phyloP scores from a whole-genome alignment of 2,113 vertebrate genomes.

The Mesoclemmys tuberculata region DNA sequence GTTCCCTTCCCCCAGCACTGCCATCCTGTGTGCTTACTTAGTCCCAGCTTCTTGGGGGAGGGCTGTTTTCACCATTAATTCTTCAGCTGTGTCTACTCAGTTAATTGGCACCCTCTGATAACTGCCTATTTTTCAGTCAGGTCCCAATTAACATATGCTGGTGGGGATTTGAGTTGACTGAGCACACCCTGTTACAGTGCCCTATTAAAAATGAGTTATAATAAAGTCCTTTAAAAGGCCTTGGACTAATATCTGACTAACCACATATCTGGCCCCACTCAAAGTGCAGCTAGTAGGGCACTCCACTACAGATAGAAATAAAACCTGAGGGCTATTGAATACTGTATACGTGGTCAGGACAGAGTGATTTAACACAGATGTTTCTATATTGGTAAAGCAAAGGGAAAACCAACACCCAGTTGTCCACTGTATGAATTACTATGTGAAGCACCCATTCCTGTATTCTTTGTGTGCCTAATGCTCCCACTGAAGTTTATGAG shows the following conservation, averaged over 20 bases:
- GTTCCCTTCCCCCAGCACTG: not conserved
- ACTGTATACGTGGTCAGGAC: not conserved
- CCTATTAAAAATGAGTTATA: not conserved
- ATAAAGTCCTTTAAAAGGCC: slow-evolving; percentile 30
- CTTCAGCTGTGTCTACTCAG: not conserved
- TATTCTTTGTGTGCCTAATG: not conserved
- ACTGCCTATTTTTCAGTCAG: not conserved
- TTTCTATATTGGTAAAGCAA: not conserved
- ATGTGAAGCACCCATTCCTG: not conserved
- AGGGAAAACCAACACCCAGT: not conserved
- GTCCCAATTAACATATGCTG: not conserved
- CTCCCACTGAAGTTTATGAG: not conserved
- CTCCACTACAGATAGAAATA: not conserved
- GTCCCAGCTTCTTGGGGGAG: not conserved
- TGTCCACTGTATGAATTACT: not conserved
- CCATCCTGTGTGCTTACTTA: not conserved
- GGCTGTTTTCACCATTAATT: not conserved
- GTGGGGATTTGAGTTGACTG: too few species aligned
- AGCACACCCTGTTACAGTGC: not conserved
- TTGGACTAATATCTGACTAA: slow-evolving; percentile 23
- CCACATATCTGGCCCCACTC: not conserved
- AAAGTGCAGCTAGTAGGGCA: not conserved
- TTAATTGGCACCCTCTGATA: not conserved
- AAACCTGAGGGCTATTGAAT: not conserved
- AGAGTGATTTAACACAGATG: not conserved